phyloP scores from a whole-genome alignment of 2,113 vertebrate species.

The Alethe castanea region DNA sequence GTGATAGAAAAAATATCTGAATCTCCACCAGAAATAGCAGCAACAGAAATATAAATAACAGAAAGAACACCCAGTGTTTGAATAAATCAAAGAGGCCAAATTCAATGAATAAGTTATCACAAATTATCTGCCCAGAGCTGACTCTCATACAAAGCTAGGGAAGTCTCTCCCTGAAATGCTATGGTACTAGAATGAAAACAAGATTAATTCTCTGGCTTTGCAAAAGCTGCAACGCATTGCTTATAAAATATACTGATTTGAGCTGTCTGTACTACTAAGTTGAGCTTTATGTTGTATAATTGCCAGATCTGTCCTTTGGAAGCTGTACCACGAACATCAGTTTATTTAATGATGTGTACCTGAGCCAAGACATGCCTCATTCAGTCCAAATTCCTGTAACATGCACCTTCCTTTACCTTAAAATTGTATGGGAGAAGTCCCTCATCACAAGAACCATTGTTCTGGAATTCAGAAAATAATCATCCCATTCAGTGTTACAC shows the following conservation, averaged over 20 bases:
- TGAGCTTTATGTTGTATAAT: neutral
- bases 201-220: neutral
- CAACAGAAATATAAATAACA: neutral
- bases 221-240: neutral
- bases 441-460: neutral
- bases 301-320: neutral
- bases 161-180: neutral
- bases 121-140: neutral
- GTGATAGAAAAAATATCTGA: neutral
- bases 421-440: neutral
- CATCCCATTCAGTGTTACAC: fast-evolving
- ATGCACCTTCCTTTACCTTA: neutral
- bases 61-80: neutral
- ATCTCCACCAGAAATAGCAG: neutral
- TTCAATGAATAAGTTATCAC: neutral
- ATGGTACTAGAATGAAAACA: neutral
- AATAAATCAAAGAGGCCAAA: neutral
- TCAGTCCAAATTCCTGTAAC: neutral
- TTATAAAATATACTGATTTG: neutral
- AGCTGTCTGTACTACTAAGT: neutral
- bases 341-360: neutral
- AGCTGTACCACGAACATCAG: neutral
- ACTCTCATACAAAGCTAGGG: neutral
- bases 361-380: neutral
- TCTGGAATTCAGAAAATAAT: neutral